These are phyloP conservation scores for Bovichtus diacanthus DNA, from an alignment of 2,797 vertebrate genomes.

Conservation along the genomic window DNA sequence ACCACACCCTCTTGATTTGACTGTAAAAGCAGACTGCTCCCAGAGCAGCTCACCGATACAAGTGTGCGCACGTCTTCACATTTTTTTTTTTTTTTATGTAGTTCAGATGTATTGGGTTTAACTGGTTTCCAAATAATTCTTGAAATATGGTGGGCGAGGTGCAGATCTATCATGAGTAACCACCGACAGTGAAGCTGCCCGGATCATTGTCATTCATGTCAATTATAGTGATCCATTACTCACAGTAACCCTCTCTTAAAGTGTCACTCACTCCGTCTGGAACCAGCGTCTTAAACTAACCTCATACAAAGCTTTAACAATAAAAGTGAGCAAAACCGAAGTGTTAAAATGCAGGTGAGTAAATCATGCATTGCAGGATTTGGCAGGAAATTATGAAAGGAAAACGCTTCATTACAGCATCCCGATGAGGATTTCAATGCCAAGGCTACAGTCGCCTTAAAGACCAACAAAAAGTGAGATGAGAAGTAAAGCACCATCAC, in stretches of 20 bases:
- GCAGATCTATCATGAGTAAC: constrained; percentile 25
- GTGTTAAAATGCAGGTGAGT: constrained; percentile 64
- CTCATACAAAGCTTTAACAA: constrained; percentile 40
- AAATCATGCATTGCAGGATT: constrained; percentile 72
- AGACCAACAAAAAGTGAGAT: constrained; percentile 66
- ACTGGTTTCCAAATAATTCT: constrained; percentile 25
- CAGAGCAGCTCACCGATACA: background rate
- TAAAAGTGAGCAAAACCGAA: constrained; percentile 58
- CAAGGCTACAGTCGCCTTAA: constrained; percentile 74
- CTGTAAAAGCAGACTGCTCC: background rate
- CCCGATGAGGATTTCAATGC: constrained; percentile 59
- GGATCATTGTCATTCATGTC: constrained; percentile 26
- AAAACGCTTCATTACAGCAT: constrained; percentile 66
- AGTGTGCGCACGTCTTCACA: background rate
- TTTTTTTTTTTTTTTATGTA: constrained; percentile 21
- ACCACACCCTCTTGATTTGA: background rate
- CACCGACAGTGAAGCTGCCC: constrained; percentile 46
- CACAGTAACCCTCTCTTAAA: constrained; percentile 15
- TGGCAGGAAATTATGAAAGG: constrained; percentile 73
- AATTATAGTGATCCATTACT: background rate
- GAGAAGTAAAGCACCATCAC: constrained; percentile 71
- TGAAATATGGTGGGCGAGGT: constrained; percentile 21
- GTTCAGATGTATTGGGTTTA: constrained; percentile 24
- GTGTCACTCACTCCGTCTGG: background rate
- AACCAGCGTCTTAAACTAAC: constrained; percentile 26